A percentile compares a stretch with the other conserved stretches of the same genome.
These are phyloP conservation scores for Protosalanx chinensis DNA, from an alignment of 2,797 vertebrate genomes.

Conservation along the genomic window DNA sequence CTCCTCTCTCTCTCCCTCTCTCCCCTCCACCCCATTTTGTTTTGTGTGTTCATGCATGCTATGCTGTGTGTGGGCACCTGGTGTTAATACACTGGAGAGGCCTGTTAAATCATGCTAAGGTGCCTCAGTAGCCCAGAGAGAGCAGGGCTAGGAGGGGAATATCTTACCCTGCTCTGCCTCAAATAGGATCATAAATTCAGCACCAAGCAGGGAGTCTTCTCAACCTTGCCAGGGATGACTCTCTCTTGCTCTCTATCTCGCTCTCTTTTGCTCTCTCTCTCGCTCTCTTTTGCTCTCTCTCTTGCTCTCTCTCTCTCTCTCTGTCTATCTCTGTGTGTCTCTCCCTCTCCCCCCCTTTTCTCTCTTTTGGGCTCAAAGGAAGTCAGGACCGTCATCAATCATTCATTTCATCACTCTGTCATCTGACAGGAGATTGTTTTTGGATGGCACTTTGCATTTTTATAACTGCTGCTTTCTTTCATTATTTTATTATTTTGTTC, in stretches of 20 bases:
- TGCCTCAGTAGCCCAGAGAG: background rate
- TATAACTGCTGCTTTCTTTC: constrained; percentile 7
- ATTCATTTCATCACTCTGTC: constrained; percentile 44
- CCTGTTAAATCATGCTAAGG: constrained; percentile 27
- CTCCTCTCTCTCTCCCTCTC: background rate
- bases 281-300: background rate
- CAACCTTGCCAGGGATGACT: constrained; percentile 39
- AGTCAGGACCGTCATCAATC: constrained; percentile 35
- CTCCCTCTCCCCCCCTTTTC: background rate
- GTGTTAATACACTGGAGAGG: constrained; percentile 31
- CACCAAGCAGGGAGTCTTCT: constrained; percentile 35
- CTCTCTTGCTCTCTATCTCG: constrained; percentile 26
- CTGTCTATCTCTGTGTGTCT: constrained; percentile 26
- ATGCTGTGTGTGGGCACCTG: background rate
- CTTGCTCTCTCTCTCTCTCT: constrained; percentile 29
- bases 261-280: constrained; percentile 18
- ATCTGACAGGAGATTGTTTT: constrained; percentile 38
- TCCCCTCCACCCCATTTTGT: constrained; percentile 1
- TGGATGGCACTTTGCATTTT: constrained; percentile 30
- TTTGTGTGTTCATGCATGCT: constrained; percentile 21
- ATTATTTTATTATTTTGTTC: background rate
- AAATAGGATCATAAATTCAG: constrained; percentile 46
- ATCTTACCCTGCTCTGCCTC: constrained; percentile 33
- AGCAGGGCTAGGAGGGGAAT: constrained; percentile 21
- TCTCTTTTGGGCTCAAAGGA: background rate